Base-by-base conservation (phyloP, 2,113 vertebrate species). In the Dolichallabes microphthalmus region DNA sequence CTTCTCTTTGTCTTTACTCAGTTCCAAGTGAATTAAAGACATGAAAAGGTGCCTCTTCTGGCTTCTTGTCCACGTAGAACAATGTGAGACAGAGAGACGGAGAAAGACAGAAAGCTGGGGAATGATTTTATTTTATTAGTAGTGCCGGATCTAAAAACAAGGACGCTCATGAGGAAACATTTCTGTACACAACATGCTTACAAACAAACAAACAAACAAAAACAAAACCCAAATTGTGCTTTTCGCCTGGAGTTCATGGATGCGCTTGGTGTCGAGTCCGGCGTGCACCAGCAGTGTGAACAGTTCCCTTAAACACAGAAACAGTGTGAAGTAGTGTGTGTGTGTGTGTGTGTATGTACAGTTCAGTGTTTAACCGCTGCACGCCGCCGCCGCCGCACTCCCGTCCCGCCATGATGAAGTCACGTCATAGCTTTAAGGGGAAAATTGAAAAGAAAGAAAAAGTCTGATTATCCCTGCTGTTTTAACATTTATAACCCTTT, bases 351-450 rank as follows among this genome's bases (percentile, higher is more conserved):
- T 35, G 75, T 19, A 13, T 57, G 9, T 57, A 20, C 32, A 32
- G 75, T 58, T 77, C 17, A 22, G 75, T 4, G 75, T 77, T 71
- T 12, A 53, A 12, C 10, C 53, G 52, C 17, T 12, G 27, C 27
- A 55, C 14, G 71, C 22, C 45, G 45, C 22, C 14, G 71, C 22
- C 45, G 45, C 22, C 71, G 25, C 71, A 11, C 45, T 74, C 39
- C 10, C 39, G 45, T 15, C 45, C 10, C 8, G 22, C 71, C 11
- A 8, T 14, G 53, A 58, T 11, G 76, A 25, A 22, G 30, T 7
- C 27, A 35, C 25, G 55, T 88, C 81, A 91, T 76, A 86, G 68
- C 85, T 88, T 60, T 88, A 77, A 80, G 68, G 55, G 64, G 27
- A 50, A 83, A 50, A 86, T 89, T 75, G 60, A 87, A 78, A 22